Evolutionary conservation across 2,888 invertebrate genomes (phyloP), one percentile per base, ranked within the genome.

Genomic region (Drosophila anomelani): DNA sequence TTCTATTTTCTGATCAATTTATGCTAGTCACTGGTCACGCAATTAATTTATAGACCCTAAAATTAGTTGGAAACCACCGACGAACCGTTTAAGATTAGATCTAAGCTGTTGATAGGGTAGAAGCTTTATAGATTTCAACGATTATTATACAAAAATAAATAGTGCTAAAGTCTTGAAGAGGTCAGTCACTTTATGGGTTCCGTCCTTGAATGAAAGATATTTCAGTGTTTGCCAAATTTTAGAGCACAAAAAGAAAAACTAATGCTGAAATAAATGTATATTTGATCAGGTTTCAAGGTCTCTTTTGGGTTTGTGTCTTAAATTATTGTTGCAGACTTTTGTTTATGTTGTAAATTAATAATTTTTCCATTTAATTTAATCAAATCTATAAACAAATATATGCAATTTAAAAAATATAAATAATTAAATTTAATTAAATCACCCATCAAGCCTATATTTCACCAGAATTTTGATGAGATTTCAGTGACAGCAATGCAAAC

Each of bases 1-100:
- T 74, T 73, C 38, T 64, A 47, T 36, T 44, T 53, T 39, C n/a
- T 15, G 54, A 47, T 60, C 64, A 44, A 46, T 13, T 54, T 36
- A 7, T 29, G 61, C 61, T 41, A 53, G 58, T 73, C 66, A 55
- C 54, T 4, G 12, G 12, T 59, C 26, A 15, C 36, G 62, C 58
- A 55, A 32, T 23, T 41, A 77, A 60, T 29, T 55, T 77, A 74
- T 56, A 53, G 75, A 73, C 85, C 75, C 75, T 67, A 38, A 41
- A 68, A 41, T 68, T 51, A 51, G 23, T 26, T 41, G 58, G 39
- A 58, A 63, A 58, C 46, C 23, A 62, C 39, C 32, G 32, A 12
- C 38, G 10, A 20, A 34, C 13, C 23, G 13, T 32, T 58, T 41
- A 34, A 26, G 49, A 55, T 59, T 38, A 59, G 47, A 49, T 79